Base-by-base conservation (phyloP, 2,113 vertebrate genomes). In the Engraulis encrasicolus region DNA sequence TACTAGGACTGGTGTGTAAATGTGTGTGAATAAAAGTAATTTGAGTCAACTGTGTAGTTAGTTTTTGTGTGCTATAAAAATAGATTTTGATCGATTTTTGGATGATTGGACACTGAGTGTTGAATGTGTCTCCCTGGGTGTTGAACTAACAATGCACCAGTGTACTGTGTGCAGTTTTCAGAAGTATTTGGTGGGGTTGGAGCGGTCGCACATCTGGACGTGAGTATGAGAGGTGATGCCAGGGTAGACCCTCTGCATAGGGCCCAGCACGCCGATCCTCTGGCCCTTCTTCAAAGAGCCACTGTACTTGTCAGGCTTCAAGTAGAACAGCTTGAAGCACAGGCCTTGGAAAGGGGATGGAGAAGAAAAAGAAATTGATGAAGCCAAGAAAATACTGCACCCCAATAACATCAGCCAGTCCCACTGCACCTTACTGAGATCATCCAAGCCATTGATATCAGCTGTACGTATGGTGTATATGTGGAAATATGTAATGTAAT, bases 171-270 rank as follows among this genome's bases (percentile, higher is more conserved):
- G n/a, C 23, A 14, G 66, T 31, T 5, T 50, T 92, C 78, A 92
- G 0, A 96, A 94, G 23, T 94, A 89, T 0, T 15, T 1, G 3
- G 95, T 95, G 48, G 95, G 95, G 58, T 96, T 89, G 0, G 92
- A 94, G 71, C 0, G 80, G 81, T 97, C 90, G 0, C 95, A 97
- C 90, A 95, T 96, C 88, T 96, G 94, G 2, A 96, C 85, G 0
- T 96, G 96, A 50, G 96, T 45, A 0, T 96, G 95, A 0, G 96
- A 96, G 1, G 82, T 92, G 82, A 96, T 96, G 49, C 94, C 93
- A 0, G 93, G 94, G 79, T 95, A 95, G 9, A 96, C 94, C 37
- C 81, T 91, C 85, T 96, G 96, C 95, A 97, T 93, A 0, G 94
- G 94, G 85, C 96, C 0, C 86, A 96, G 82, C 20, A 0, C 93